Evolutionary conservation across 2,113 vertebrate species (phyloP).

Genomic region (Cyanoderma ruficeps): DNA sequence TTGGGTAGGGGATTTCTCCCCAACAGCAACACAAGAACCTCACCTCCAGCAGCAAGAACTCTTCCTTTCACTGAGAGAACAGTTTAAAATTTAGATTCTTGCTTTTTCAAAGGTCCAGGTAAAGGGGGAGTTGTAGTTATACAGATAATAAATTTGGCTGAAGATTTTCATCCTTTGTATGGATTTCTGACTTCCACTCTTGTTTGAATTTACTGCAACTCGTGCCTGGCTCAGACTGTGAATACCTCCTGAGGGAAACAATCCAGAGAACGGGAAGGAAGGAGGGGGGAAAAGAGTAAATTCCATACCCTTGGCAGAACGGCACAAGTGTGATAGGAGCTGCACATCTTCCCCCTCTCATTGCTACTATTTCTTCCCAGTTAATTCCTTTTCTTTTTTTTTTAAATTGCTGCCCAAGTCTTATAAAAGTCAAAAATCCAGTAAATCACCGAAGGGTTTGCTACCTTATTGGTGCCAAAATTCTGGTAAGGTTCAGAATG

Average conservation of each 20-base stretch:
- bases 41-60: neutral
- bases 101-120: accelerated
- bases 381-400: neutral
- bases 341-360: neutral
- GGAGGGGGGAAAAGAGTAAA: neutral
- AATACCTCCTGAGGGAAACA: neutral
- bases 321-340: neutral
- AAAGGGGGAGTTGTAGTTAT: neutral
- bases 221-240: neutral
- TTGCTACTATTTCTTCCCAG: neutral
- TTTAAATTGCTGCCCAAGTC: accelerated
- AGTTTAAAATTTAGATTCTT: neutral
- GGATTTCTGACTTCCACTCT: neutral
- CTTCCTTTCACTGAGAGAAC: neutral
- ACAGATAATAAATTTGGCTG: neutral
- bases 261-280: neutral
- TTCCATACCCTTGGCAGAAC: neutral
- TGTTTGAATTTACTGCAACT: neutral
- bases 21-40: neutral
- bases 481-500: neutral
- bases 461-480: neutral
- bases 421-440: neutral
- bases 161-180: neutral
- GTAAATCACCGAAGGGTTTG: neutral
- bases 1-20: neutral